These are phyloP conservation scores for Synchiropus splendidus DNA, from an alignment of 2,113 vertebrate species.

Conservation along the genomic window DNA sequence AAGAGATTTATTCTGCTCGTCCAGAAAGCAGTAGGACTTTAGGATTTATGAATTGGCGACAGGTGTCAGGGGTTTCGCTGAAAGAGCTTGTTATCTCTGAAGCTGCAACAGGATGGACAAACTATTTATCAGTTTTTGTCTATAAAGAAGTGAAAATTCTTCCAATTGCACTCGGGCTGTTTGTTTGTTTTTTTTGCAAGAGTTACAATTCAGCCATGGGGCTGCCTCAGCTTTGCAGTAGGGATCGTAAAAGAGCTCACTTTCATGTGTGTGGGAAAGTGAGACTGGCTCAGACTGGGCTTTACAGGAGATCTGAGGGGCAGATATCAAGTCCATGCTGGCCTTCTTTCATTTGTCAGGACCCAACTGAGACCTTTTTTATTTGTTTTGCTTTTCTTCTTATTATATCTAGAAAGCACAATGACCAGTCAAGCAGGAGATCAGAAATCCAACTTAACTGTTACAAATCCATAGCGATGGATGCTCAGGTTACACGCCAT, in stretches of 20 bases:
- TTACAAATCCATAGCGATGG: too few species aligned
- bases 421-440: not conserved
- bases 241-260: conserved; percentile 28
- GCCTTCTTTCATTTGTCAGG: not conserved
- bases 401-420: conserved; percentile 1
- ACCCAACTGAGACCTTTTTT: conserved; percentile 19
- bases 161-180: too few species aligned
- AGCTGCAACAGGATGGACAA: conserved; percentile 2
- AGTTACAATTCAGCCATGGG: too few species aligned
- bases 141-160: too few species aligned
- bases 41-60: conserved; percentile 28
- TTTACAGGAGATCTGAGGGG: conserved; percentile 51
- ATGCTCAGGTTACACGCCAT: conserved; percentile 18
- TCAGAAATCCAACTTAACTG: too few species aligned
- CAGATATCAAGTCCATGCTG: conserved; percentile 46
- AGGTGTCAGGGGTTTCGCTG: conserved; percentile 51
- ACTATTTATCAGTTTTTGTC: conserved; percentile 3
- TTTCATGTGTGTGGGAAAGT: conserved; percentile 66
- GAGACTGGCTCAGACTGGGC: conserved; percentile 49
- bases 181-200: too few species aligned
- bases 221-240: too few species aligned
- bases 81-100: not conserved
- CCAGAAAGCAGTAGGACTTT: conserved; percentile 20
- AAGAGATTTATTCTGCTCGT: conserved; percentile 13
- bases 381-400: too few species aligned